A percentile compares a stretch with the other conserved stretches of the same genome.
Evolutionary conservation across 2,113 vertebrate species (phyloP).

Genomic region (Gobius niger): DNA sequence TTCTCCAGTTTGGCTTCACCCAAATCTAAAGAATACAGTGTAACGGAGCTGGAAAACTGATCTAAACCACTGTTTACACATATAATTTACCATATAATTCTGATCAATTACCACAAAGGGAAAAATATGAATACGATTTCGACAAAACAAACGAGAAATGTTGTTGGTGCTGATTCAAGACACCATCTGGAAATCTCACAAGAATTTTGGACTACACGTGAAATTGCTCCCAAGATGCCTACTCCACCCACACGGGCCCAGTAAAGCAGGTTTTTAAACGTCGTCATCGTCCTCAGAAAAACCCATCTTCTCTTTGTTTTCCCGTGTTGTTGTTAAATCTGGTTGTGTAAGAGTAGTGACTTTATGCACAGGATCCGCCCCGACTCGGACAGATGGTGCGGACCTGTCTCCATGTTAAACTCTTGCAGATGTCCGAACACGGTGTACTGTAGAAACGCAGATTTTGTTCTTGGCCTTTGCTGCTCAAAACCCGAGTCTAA

Average conservation of each 20-base stretch:
- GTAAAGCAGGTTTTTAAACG: background rate
- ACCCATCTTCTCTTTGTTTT: background rate
- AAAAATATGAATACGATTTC: background rate
- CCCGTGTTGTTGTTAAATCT: background rate
- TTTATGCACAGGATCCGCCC: slow-evolving; percentile 18
- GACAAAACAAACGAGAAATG: background rate
- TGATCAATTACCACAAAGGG: no score
- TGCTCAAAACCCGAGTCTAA: background rate
- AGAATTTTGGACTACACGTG: background rate
- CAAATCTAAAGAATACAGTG: no score
- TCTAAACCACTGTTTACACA: no score
- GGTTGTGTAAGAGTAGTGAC: slow-evolving; percentile 10
- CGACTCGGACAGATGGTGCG: slow-evolving; percentile 7
- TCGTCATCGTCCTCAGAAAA: background rate
- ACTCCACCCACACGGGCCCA: background rate
- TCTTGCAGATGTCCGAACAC: slow-evolving; percentile 21
- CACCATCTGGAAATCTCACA: background rate
- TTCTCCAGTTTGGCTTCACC: no score
- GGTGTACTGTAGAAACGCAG: background rate
- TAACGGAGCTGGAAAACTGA: no score
- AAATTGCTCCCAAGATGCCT: background rate
- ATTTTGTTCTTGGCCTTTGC: background rate
- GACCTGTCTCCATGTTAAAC: slow-evolving; percentile 9
- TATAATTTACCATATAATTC: no score
- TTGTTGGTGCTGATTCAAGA: background rate